These are phyloP conservation scores for Limnodromus scolopaceus DNA, from an alignment of 2,797 vertebrate species.

Conservation along the genomic window DNA sequence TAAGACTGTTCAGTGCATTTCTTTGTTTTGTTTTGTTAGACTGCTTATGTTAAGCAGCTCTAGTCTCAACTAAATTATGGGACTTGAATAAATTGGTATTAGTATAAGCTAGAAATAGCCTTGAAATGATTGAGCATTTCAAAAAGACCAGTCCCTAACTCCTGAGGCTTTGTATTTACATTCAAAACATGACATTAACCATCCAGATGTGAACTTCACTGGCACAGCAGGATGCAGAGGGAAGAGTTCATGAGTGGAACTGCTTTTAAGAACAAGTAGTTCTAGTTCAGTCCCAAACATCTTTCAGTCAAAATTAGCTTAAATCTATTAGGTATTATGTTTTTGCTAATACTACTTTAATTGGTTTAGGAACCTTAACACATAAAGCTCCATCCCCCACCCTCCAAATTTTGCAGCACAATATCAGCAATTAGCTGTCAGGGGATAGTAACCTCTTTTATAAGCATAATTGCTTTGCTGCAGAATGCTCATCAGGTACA, in stretches of 20 bases:
- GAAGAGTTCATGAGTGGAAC: not conserved
- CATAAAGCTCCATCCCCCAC: not conserved
- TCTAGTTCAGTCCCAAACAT: not conserved
- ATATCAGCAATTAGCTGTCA: not conserved
- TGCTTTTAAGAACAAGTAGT: not conserved
- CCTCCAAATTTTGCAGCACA: not conserved
- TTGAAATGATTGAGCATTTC: not conserved
- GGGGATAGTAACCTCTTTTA: not conserved
- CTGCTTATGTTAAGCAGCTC: not conserved
- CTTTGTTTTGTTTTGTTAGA: not conserved
- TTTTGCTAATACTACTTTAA: not conserved
- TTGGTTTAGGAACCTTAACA: not conserved
- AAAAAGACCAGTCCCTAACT: not conserved
- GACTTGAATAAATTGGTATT: not conserved
- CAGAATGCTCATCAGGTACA: not conserved
- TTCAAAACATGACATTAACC: not conserved
- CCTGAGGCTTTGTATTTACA: not conserved
- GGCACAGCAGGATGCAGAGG: not conserved
- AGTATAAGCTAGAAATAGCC: not conserved
- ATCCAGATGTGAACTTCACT: not conserved
- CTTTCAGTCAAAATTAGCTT: not conserved
- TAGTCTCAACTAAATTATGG: not conserved
- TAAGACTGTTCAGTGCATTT: not conserved
- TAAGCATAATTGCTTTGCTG: not conserved
- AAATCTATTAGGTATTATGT: not conserved